These are phyloP conservation scores for Hydropsyche betteni DNA, from an alignment of 2,888 invertebrate species.

Conservation along the genomic window DNA sequence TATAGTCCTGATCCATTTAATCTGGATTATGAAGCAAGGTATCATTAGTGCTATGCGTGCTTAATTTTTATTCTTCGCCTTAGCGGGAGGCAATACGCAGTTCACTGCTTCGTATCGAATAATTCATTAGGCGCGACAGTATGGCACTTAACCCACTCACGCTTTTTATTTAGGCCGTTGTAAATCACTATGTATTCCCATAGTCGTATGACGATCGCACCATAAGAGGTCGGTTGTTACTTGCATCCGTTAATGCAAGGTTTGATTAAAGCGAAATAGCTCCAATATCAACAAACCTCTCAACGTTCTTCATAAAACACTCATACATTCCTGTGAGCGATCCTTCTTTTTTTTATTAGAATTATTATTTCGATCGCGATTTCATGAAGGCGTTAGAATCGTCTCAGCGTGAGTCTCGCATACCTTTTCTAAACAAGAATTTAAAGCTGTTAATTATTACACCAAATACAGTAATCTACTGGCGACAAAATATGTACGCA, in stretches of 20 bases:
- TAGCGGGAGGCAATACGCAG: slow-evolving; percentile 32
- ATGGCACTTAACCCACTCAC: slow-evolving; percentile 30
- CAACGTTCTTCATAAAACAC: neutral
- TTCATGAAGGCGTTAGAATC: too few relatives aligned
- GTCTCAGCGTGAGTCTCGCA: neutral
- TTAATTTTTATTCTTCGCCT: slow-evolving; percentile 5
- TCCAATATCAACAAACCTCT: neutral
- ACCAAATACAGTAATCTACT: slow-evolving; percentile 1
- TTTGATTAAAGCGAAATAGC: slow-evolving; percentile 5
- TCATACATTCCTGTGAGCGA: too few relatives aligned
- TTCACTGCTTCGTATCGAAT: slow-evolving; percentile 26
- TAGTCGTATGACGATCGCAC: neutral
- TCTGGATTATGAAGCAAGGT: too few relatives aligned
- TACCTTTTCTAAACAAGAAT: neutral
- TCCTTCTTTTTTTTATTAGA: too few relatives aligned
- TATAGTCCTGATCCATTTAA: too few relatives aligned
- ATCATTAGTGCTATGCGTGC: neutral
- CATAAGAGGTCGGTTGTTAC: neutral
- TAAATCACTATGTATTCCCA: slow-evolving; percentile 11
- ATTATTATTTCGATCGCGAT: too few relatives aligned
- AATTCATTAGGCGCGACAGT: slow-evolving; percentile 20
- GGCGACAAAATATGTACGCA: neutral
- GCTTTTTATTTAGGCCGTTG: slow-evolving; percentile 16
- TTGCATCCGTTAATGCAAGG: neutral
- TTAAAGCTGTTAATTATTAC: slow-evolving; percentile 3